Evolutionary conservation across 2,113 vertebrate genomes (phyloP).

Genomic region (Tinamus guttatus): DNA sequence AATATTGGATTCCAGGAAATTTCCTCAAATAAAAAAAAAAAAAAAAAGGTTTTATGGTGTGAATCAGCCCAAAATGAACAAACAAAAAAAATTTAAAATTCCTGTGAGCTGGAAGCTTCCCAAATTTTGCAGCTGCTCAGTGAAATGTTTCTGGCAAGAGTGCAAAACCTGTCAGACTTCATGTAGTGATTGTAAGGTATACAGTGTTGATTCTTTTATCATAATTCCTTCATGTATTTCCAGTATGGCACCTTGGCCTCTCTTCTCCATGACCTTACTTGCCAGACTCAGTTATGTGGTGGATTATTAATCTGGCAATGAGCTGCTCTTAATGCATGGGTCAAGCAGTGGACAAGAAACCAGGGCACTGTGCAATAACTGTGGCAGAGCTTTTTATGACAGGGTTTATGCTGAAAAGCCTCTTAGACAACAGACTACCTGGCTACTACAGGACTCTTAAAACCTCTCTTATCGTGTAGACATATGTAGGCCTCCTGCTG

Average conservation of each 20-base stretch:
- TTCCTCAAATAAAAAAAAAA: neutral
- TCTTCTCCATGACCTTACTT: neutral
- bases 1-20: neutral
- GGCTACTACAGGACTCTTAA: neutral
- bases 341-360: neutral
- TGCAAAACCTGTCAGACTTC: slow-evolving; percentile 47
- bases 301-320: neutral
- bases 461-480: neutral
- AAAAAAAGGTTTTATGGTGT: neutral
- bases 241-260: neutral
- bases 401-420: neutral
- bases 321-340: neutral
- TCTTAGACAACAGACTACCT: neutral
- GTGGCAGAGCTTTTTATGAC: neutral
- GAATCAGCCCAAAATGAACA: slow-evolving; percentile 31
- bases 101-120: slow-evolving; percentile 40
- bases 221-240: slow-evolving; percentile 3
- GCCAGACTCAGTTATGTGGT: neutral
- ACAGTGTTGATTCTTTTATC: neutral
- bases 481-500: neutral
- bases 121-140: slow-evolving; percentile 64
- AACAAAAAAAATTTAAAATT: slow-evolving; percentile 20
- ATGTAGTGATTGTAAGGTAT: neutral
- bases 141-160: slow-evolving; percentile 40
- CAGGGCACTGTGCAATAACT: neutral